Evolutionary conservation across 2,797 vertebrate species (phyloP).

Genomic region (Leucoraja ocellata): DNA sequence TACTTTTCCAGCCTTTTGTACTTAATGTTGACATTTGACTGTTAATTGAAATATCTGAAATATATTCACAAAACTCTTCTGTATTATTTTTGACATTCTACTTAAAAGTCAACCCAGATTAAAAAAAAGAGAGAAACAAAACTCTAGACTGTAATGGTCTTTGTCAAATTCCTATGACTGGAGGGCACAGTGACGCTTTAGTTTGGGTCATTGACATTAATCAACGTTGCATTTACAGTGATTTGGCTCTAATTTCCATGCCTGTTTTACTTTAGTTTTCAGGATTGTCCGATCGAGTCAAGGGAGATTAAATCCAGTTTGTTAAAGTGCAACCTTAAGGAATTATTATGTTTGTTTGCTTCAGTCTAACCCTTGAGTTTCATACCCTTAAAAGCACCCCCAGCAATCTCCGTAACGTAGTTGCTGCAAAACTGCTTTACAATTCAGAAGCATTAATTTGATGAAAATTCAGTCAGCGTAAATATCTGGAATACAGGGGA

Average conservation of each 20-base stretch:
- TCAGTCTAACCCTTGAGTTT: not conserved
- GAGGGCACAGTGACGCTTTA: not conserved
- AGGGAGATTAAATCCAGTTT: not conserved
- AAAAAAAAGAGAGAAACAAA: not conserved
- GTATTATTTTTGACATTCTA: not conserved
- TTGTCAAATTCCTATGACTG: not conserved
- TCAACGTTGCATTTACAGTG: not conserved
- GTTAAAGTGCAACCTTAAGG: not conserved
- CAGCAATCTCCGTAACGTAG: not conserved
- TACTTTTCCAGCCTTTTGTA: not conserved
- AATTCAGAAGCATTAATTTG: not conserved
- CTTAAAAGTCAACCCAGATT: not conserved
- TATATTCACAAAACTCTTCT: not conserved
- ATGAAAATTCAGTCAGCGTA: not conserved
- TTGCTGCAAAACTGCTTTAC: not conserved
- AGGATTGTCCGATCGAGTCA: not conserved
- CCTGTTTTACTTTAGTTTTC: not conserved
- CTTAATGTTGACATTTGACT: too few relatives aligned
- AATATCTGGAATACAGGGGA: not conserved
- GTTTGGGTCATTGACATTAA: conserved; percentile 16
- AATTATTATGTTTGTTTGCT: not conserved
- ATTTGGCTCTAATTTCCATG: not conserved
- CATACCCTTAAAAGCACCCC: not conserved
- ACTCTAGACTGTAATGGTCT: not conserved
- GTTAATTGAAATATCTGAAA: not conserved